Percentiles rank a stretch among this genome's conserved stretches.
phyloP scores from a whole-genome alignment of 2,888 invertebrate species.

The Apantesis nais region DNA sequence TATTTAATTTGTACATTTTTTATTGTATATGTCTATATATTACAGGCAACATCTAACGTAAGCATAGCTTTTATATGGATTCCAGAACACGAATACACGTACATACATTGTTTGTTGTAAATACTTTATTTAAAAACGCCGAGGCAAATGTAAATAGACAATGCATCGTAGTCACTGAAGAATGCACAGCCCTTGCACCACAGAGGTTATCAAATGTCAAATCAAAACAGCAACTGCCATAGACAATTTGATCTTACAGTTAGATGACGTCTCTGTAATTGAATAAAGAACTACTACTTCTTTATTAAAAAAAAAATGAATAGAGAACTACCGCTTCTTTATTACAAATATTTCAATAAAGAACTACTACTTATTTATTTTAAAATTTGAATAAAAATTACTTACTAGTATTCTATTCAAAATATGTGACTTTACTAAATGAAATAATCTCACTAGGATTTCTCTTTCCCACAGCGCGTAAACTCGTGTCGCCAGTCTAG shows the following conservation, averaged over 20 bases:
- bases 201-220: not conserved
- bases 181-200: not conserved
- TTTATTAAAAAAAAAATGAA: no score
- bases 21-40: no score
- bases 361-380: not conserved
- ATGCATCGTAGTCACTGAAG: no score
- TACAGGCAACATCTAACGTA: not conserved
- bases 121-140: no score
- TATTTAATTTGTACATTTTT: no score
- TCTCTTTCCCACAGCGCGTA: conserved; percentile 35
- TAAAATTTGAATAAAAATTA: not conserved
- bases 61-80: not conserved
- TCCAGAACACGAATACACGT: no score
- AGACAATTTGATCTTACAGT: not conserved
- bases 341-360: not conserved
- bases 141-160: no score
- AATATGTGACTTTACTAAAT: not conserved
- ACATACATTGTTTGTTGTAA: no score
- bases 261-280: not conserved
- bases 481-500: conserved; percentile 39
- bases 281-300: not conserved
- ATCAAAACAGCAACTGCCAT: no score
- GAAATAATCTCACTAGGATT: conserved; percentile 16
- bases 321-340: not conserved
- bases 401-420: not conserved